Percentiles rank a stretch among this genome's conserved stretches.
phyloP scores from a whole-genome alignment of 2,113 vertebrate genomes.

The Calypte anna region DNA sequence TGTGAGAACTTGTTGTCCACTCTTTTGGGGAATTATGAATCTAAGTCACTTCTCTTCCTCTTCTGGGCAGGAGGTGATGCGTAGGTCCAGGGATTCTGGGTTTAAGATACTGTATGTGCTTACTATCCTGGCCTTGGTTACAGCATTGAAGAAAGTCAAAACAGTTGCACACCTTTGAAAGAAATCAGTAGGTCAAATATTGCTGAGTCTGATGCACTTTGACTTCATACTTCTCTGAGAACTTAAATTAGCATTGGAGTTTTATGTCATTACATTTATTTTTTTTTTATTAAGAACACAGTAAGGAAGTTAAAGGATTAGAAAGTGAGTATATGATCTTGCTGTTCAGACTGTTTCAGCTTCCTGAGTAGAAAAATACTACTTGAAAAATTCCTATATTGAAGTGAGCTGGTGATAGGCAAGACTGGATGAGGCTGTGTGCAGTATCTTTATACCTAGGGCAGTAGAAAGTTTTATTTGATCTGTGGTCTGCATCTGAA shows the following conservation, averaged over 20 bases:
- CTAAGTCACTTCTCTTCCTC: no score
- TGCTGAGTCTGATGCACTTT: background rate
- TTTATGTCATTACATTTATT: background rate
- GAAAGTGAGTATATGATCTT: background rate
- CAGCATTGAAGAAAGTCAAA: background rate
- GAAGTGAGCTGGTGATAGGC: background rate
- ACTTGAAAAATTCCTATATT: background rate
- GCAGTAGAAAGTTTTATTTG: background rate
- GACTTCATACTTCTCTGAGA: background rate
- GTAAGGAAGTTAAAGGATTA: background rate
- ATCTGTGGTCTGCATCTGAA: background rate
- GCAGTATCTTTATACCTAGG: background rate
- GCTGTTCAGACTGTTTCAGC: background rate
- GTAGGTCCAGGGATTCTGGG: background rate
- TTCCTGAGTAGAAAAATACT: background rate
- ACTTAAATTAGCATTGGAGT: background rate
- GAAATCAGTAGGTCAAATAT: background rate
- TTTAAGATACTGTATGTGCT: accelerated
- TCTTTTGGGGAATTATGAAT: no score
- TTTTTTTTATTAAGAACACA: background rate
- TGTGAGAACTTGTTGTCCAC: no score
- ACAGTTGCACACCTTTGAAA: background rate
- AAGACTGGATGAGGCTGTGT: background rate
- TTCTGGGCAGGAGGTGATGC: no score
- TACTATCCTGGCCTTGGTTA: background rate